phyloP scores from a whole-genome alignment of 2,113 vertebrate species.

The Tetrao urogallus region DNA sequence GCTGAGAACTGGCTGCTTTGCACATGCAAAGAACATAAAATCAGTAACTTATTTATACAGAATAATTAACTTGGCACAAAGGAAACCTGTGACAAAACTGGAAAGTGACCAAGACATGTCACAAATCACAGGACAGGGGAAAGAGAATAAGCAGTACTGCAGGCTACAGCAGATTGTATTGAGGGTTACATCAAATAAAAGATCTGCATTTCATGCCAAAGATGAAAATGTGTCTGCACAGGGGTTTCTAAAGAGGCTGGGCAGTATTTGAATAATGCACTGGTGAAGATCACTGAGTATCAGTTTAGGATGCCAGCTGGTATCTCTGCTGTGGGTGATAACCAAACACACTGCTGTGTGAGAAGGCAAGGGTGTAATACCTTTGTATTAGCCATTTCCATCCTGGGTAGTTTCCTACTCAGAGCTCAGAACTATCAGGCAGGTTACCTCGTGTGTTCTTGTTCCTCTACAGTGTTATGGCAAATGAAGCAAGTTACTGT shows the following conservation, averaged over 20 bases:
- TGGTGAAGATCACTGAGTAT: neutral
- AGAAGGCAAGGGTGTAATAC: neutral
- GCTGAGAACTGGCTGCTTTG: neutral
- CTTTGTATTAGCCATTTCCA: neutral
- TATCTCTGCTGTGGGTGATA: neutral
- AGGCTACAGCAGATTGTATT: neutral
- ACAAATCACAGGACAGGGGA: neutral
- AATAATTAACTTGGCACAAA: neutral
- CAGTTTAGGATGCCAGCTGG: neutral
- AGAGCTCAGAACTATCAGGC: neutral
- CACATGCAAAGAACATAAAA: neutral
- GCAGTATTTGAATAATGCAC: neutral
- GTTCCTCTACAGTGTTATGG: neutral
- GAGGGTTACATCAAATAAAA: neutral
- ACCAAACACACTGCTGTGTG: neutral
- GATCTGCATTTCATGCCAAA: neutral
- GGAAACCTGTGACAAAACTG: neutral
- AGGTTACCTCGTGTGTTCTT: neutral
- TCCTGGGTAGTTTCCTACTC: neutral
- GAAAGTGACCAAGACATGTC: neutral
- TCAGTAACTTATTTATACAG: neutral
- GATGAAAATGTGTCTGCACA: neutral
- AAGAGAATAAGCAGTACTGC: neutral
- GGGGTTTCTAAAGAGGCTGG: neutral
- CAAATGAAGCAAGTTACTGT: neutral